phyloP scores from a whole-genome alignment of 2,113 vertebrate species.

The Pachycephala philippinensis region DNA sequence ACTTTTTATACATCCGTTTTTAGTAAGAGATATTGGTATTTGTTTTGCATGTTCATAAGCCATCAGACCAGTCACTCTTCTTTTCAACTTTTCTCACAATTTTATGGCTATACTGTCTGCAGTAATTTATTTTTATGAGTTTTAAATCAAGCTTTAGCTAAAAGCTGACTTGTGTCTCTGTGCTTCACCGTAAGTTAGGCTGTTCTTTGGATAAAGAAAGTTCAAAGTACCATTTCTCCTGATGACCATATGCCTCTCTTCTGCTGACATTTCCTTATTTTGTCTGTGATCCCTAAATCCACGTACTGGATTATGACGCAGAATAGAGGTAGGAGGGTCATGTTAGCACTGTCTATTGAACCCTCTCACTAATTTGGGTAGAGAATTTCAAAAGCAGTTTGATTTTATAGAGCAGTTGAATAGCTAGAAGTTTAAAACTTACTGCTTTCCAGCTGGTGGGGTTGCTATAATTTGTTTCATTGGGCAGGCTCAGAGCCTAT shows the following conservation, averaged over 20 bases:
- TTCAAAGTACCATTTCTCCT: not conserved
- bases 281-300: not conserved
- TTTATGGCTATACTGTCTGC: not conserved
- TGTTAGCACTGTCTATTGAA: not conserved
- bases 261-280: not conserved
- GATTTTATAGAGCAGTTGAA: not conserved
- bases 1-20: not conserved
- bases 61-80: not conserved
- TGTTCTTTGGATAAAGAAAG: not conserved
- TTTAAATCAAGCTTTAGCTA: not conserved
- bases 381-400: not conserved
- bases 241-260: not conserved
- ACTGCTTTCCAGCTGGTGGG: not conserved
- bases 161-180: not conserved
- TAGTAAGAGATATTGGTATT: not conserved
- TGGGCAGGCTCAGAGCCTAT: not conserved
- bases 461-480: not conserved
- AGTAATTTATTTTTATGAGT: not conserved
- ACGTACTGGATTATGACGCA: fast-evolving
- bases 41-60: not conserved
- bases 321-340: not conserved
- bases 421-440: not conserved
- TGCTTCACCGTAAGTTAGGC: not conserved
- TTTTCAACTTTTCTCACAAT: not conserved
- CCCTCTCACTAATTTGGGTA: not conserved